Evolutionary conservation across 1,140 invertebrate genomes (phyloP), one percentile per base, ranked within the genome.

Genomic region (Microplitis demolitor): DNA sequence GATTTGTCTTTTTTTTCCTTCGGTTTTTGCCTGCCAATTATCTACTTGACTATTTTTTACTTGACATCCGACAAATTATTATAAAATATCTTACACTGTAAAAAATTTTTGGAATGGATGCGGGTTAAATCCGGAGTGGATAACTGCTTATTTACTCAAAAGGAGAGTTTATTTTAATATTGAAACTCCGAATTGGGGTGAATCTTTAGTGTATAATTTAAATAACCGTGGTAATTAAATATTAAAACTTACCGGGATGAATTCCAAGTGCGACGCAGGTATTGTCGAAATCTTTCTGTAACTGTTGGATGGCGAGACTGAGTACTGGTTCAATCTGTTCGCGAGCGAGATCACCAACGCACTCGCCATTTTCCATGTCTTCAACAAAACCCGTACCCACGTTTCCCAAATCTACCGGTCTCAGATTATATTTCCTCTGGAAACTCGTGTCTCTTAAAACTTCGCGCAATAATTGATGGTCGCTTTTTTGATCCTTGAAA

Each of bases 201-300:
- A 24, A 24, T 24, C n/a, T n/a, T n/a, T n/a, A n/a, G 24, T 24
- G 24, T 24, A 24, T 2, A 24, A 24, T 24, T 24, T 24, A 24
- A 24, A 24, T 24, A 24, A 24, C 24, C 24, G 24, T 24, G 24
- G 2, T 24, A 24, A 24, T 24, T 1, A 24, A 24, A 24, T 31
- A 74, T 69, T 61, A 8, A 51, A 82, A 67, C 91, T 92, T 86
- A 96, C 95, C 95, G 86, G 92, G 91, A 82, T 95, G 93, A 84
- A 97, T 96, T 79, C 93, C 93, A 74, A 96, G 89, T 68, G 93
- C 90, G 3, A 91, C 91, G 82, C 95, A 96, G 2, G 94, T 95
- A 78, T 92, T 93, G 77, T 94, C 92, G 39, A 96, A 94, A 82
- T 96, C 95, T 77, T 93, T 92, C 73, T 94, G 92, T 69, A 95